Conservation (phyloP, 2,888 invertebrate genomes). For the Melinaea marsaeus region DNA sequence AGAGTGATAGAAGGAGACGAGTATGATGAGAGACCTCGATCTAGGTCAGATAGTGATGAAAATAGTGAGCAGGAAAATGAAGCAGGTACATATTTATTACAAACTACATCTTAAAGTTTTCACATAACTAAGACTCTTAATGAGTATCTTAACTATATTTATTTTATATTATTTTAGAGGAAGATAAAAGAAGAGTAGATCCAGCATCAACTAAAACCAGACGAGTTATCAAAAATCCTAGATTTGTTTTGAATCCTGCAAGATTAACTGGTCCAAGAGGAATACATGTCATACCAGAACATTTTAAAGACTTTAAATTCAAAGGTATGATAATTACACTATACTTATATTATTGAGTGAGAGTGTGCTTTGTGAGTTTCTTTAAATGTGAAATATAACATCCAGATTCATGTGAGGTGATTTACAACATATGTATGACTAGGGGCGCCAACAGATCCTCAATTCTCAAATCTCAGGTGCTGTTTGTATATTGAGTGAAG, state of each 20-base stretch:
- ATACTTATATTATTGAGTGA: too few relatives aligned
- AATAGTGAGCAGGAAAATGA: conserved; percentile 65
- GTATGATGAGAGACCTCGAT: conserved; percentile 56
- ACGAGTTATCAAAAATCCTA: conserved; percentile 80
- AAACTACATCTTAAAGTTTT: neutral
- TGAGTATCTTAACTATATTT: neutral
- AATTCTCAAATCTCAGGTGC: too few relatives aligned
- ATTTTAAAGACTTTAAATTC: conserved; percentile 89
- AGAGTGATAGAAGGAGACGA: conserved; percentile 74
- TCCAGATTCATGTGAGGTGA: too few relatives aligned
- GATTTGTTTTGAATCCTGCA: conserved; percentile 82
- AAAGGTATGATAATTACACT: conserved; percentile 68
- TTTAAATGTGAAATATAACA: too few relatives aligned
- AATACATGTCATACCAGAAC: conserved; percentile 85
- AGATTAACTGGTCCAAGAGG: conserved; percentile 88
- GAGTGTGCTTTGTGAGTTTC: too few relatives aligned
- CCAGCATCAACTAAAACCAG: conserved; percentile 69
- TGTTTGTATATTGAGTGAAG: too few relatives aligned
- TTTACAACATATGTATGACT: too few relatives aligned
- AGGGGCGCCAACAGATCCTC: too few relatives aligned
- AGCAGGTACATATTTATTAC: conserved; percentile 50
- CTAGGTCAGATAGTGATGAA: conserved; percentile 59
- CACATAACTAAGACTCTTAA: neutral
- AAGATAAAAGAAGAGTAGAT: conserved; percentile 65
- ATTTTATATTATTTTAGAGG: conserved; percentile 49